Base-by-base conservation (phyloP, 2,888 invertebrate genomes). In the Amphipyra berbera region DNA sequence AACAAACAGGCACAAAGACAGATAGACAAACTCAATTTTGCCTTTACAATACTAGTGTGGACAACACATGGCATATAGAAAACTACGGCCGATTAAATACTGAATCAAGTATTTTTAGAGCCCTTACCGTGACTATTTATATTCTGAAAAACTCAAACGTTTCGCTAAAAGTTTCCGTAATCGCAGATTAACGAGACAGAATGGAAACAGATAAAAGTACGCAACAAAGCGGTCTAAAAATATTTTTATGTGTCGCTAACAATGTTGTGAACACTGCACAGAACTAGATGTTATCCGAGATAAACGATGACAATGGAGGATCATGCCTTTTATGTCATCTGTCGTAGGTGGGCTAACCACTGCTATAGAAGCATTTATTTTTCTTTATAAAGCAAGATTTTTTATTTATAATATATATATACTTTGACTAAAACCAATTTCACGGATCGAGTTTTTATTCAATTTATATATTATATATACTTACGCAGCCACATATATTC, bases 241-340 rank as follows among this genome's bases (percentile, higher is more conserved):
- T 47, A 56, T 47, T 46, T 48, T 59, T 35, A 42, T 41, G 21
- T 3, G 21, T 3, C 14, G 62, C 33, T 68, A 38, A 47, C 21
- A 46, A 46, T 55, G 41, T 62, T 53, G 46, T 64, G 38, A 49
- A 21, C 21, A 21, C 21, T 2, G 21, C 1, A 63, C 45, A 57
- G 52, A 44, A 53, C 52, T 44, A 57, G 41, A 55, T 64, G 48
- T 45, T 15, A 52, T 55, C 40, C 9, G 13, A 46, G 47, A 60
- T 55, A 45, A 48, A 50, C 30, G 12, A 37, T 44, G 49, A 69
- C 54, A 69, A 63, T 57, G 15, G 56, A 45, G 41, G 45, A 52
- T 45, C 50, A 66, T 44, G 13, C 52, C 48, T 57, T 57, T 48
- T 48, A 58, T 49, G 53, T 49, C 21, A 30, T 41, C 7, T 35